Evolutionary conservation across 2,888 invertebrate species (phyloP), one percentile per base, ranked within the genome.

Genomic region (Diadegma fenestrale): DNA sequence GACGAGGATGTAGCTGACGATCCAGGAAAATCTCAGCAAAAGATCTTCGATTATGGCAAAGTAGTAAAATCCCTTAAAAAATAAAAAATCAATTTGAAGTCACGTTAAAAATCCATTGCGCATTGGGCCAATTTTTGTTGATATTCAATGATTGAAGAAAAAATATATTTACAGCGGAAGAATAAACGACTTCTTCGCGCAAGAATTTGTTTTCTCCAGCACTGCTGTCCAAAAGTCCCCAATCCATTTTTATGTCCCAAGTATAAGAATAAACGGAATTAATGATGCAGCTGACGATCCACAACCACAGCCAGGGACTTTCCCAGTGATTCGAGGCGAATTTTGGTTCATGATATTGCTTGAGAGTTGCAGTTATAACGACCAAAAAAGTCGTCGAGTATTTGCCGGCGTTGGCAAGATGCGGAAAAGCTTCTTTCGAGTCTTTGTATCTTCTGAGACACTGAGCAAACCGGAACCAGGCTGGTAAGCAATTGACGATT

Each of bases 191-290:
- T 95, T 99, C 99, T 93, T 99, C 99, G 61, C 99, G 95, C 1
- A 99, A 95, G 93, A 99, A 97, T 93, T 95, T 96, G 95, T 99
- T 98, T 94, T 99, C 98, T 0, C 98, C 98, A 0, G 98, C 97
- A 89, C 97, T 97, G 80, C 96, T 96, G 92, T 99, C 99, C 91
- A 99, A 96, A 80, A 99, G 95, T 0, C 99, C 99, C 99, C 99
- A 99, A 95, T 99, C 99, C 98, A 99, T 98, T 94, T 98, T 98
- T 48, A 99, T 97, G 94, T 99, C 99, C 99, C 99, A 99, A 1
- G 98, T 97, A 94, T 99, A 98, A 0, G 99, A 98, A 94, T 99
- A 99, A 84, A 97, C 96, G 0, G 99, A 99, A 77, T 98, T 98
- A 3, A 98, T 94, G 45, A 99, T 94, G 89, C 97, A 97, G 63